Evolutionary conservation across 2,113 vertebrate species (phyloP).

Genomic region (Rhinoderma darwinii): DNA sequence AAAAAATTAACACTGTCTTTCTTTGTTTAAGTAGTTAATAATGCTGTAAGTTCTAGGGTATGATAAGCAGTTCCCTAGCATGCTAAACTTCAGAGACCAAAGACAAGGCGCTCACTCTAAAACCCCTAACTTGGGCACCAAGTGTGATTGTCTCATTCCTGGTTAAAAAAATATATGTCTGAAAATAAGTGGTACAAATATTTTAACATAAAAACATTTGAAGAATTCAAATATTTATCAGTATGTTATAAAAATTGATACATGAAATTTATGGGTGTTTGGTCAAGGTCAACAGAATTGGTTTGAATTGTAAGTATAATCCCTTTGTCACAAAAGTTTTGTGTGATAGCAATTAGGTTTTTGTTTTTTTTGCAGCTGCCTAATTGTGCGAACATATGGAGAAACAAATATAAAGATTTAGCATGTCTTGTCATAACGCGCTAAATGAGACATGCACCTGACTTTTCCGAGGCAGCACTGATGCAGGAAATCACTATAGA

Average conservation of each 20-base stretch:
- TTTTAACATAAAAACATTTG: too few relatives aligned
- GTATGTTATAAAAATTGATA: neutral
- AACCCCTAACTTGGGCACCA: too few relatives aligned
- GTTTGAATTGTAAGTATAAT: neutral
- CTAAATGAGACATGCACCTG: conserved; percentile 44
- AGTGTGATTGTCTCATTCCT: too few relatives aligned
- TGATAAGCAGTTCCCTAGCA: neutral
- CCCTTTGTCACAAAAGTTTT: conserved; percentile 5
- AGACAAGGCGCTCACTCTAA: too few relatives aligned
- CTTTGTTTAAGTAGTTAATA: too few relatives aligned
- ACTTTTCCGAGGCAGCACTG: conserved; percentile 62
- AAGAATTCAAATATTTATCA: neutral
- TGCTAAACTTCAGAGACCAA: neutral
- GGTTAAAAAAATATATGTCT: too few relatives aligned
- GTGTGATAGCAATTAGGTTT: neutral
- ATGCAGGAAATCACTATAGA: conserved; percentile 65
- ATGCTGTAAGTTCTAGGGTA: neutral
- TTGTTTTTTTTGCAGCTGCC: conserved; percentile 34
- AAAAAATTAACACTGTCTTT: too few relatives aligned
- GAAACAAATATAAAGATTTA: conserved; percentile 23
- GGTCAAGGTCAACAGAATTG: neutral
- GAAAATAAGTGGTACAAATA: too few relatives aligned
- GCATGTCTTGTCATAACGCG: conserved; percentile 24
- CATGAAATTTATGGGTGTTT: neutral
- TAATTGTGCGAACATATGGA: conserved; percentile 30